Evolutionary conservation across 1,140 invertebrate species (phyloP).

Genomic region (Drosophila bifasciata): DNA sequence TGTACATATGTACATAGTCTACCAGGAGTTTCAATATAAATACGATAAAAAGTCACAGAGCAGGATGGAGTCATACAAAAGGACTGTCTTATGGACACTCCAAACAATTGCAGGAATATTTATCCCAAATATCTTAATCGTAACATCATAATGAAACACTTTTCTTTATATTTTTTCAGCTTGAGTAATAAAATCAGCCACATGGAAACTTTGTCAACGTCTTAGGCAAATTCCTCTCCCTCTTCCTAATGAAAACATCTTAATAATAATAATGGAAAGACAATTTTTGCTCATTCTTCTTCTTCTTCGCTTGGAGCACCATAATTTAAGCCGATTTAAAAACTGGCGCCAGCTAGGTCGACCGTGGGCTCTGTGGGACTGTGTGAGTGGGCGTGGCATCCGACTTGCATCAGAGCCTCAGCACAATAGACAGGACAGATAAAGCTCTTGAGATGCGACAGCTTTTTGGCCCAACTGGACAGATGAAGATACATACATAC

Average conservation of each 20-base stretch:
- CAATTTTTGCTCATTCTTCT: slow-evolving; percentile 45
- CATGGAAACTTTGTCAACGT: not conserved
- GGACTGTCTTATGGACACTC: too few species aligned
- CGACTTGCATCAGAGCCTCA: slow-evolving; percentile 34
- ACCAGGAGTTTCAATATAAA: not conserved
- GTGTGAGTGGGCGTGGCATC: slow-evolving; percentile 28
- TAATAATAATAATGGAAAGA: slow-evolving; percentile 66
- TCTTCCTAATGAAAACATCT: slow-evolving; percentile 60
- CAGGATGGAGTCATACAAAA: too few species aligned
- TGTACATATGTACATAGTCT: too few species aligned
- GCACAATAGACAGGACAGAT: slow-evolving; percentile 34
- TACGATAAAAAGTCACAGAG: too few species aligned
- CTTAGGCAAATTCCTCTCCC: slow-evolving; percentile 20
- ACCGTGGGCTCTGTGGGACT: slow-evolving; percentile 9
- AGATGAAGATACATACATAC: slow-evolving; percentile 25
- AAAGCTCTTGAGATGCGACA: slow-evolving; percentile 44
- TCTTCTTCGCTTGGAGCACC: slow-evolving; percentile 43
- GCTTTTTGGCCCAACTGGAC: slow-evolving; percentile 44
- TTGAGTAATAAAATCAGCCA: not conserved
- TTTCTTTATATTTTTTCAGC: not conserved
- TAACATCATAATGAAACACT: too few species aligned
- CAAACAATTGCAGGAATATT: too few species aligned
- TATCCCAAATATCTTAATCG: too few species aligned
- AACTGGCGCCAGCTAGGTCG: slow-evolving; percentile 48
- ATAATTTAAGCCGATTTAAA: slow-evolving; percentile 58